Conservation (phyloP, 1,140 invertebrate species). For the Zaprionus vittiger region DNA sequence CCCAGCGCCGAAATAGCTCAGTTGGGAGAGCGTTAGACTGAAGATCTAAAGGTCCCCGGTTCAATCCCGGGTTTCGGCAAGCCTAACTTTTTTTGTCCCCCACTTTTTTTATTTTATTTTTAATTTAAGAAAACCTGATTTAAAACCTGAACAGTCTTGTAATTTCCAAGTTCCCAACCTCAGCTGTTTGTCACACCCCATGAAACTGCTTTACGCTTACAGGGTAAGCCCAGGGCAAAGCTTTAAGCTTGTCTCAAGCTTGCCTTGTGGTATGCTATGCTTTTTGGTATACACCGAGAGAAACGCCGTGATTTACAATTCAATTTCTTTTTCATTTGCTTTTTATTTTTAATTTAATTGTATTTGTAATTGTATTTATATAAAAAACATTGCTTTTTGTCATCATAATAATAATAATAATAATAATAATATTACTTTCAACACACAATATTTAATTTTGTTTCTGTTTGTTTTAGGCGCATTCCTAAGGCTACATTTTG, state of each 20-base stretch:
- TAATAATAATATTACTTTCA: constrained; percentile 14
- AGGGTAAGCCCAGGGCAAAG: background rate
- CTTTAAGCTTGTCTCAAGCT: background rate
- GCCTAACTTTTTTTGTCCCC: background rate
- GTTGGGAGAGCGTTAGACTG: constrained; percentile 93
- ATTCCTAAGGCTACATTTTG: constrained; percentile 31
- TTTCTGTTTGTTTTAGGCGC: constrained; percentile 22
- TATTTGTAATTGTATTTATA: constrained; percentile 18
- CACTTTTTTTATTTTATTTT: background rate
- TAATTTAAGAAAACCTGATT: background rate
- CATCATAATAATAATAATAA: constrained; percentile 5
- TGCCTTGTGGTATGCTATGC: too few relatives aligned
- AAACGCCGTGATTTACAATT: background rate
- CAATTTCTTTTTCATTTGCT: background rate
- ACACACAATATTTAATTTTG: constrained; percentile 21
- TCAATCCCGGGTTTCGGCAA: constrained; percentile 86
- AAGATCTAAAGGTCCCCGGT: constrained; percentile 92
- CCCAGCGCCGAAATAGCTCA: constrained; percentile 89
- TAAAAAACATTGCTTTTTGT: constrained; percentile 32
- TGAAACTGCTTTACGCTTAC: background rate
- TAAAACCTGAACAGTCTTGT: too few relatives aligned
- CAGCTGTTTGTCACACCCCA: too few relatives aligned
- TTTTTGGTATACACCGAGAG: background rate
- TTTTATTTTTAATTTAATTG: constrained; percentile 24
- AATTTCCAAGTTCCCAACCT: too few relatives aligned